phyloP scores from a whole-genome alignment of 2,113 vertebrate genomes.

The Anser cygnoides region DNA sequence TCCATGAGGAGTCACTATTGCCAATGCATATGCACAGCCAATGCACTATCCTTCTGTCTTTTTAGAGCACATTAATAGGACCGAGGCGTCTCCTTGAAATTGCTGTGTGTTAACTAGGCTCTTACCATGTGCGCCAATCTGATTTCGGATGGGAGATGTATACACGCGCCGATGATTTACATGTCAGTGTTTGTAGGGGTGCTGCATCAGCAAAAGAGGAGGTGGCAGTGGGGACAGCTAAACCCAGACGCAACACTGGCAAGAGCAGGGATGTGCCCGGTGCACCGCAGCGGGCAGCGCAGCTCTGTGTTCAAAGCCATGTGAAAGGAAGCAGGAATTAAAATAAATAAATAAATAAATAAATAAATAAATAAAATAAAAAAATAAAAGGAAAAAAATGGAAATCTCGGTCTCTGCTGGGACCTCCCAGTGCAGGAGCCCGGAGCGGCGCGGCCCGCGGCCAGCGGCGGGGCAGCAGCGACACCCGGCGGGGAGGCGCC shows the following conservation, averaged over 20 bases:
- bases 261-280: background rate
- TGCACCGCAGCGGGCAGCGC: rapidly evolving
- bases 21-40: no score
- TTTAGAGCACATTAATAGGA: background rate
- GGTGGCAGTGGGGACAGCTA: background rate
- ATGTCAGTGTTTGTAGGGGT: background rate
- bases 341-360: no score
- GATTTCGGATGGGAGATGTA: background rate
- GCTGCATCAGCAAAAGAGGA: background rate
- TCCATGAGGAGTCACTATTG: no score
- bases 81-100: background rate
- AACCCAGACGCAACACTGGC: background rate
- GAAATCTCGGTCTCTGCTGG: no score
- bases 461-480: background rate
- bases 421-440: no score
- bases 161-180: background rate
- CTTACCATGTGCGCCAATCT: background rate
- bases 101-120: background rate
- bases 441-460: no score
- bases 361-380: no score
- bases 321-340: background rate
- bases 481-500: background rate
- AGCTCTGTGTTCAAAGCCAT: background rate
- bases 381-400: no score
- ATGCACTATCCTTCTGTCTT: background rate